These are phyloP conservation scores for Enhydra lutris DNA, from an alignment of 2,113 vertebrate species.

Conservation along the genomic window DNA sequence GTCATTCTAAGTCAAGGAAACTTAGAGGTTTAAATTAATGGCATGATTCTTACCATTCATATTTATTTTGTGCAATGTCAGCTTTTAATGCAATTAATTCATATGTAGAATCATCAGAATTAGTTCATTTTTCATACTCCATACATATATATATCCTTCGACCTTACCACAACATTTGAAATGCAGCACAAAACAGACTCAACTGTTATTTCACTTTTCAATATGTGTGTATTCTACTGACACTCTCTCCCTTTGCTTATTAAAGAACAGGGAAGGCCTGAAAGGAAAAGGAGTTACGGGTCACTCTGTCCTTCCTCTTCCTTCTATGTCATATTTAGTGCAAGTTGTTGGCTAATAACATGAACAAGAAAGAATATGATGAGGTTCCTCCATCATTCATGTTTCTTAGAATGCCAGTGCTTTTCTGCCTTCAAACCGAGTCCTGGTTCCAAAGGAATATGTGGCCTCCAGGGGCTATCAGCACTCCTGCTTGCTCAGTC, in stretches of 20 bases:
- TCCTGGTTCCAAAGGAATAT: background rate
- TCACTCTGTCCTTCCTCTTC: background rate
- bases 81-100: background rate
- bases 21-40: background rate
- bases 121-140: background rate
- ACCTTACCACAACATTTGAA: background rate
- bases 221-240: background rate
- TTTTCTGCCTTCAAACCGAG: background rate
- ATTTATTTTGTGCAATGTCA: background rate
- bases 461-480: background rate
- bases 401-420: background rate
- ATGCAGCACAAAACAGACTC: background rate
- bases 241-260: background rate
- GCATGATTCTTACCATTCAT: background rate
- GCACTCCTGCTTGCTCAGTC: background rate
- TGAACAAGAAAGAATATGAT: background rate
- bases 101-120: background rate
- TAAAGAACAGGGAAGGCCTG: background rate
- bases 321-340: background rate
- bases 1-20: background rate
- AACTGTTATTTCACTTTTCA: background rate
- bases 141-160: background rate
- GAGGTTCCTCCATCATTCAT: fast-evolving
- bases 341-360: background rate
- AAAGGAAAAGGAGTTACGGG: background rate